Evolutionary conservation across 2,888 invertebrate species (phyloP).

Genomic region (Alloscopus bannaensis): DNA sequence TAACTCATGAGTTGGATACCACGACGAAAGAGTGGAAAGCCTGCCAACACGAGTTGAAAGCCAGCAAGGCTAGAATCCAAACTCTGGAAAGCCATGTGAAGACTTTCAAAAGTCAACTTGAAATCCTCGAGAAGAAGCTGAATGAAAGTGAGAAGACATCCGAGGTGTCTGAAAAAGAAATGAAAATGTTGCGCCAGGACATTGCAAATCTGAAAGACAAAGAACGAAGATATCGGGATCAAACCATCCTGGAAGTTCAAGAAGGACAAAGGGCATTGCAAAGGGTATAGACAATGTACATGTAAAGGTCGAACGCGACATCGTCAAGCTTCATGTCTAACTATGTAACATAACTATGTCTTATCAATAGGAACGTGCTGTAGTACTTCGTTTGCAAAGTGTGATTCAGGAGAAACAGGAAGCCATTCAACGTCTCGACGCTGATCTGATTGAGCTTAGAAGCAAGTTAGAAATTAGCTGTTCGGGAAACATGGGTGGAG

Average conservation of each 20-base stretch:
- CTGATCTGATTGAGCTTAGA: slow-evolving; percentile 50
- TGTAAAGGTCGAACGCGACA: too few species aligned
- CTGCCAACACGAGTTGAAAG: slow-evolving; percentile 74
- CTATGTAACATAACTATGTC: too few species aligned
- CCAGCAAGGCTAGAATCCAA: slow-evolving; percentile 80
- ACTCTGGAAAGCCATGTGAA: slow-evolving; percentile 82
- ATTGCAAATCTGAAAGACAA: slow-evolving; percentile 55
- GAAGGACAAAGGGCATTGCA: slow-evolving; percentile 57
- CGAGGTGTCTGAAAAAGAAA: slow-evolving; percentile 36
- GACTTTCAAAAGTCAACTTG: slow-evolving; percentile 79
- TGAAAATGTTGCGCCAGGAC: slow-evolving; percentile 59
- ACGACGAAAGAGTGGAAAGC: slow-evolving; percentile 80
- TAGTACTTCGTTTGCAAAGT: slow-evolving; percentile 56
- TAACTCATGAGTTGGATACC: slow-evolving; percentile 79
- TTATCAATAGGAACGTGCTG: slow-evolving; percentile 63
- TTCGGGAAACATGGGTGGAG: slow-evolving; percentile 43
- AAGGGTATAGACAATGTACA: slow-evolving; percentile 45
- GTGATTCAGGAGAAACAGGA: slow-evolving; percentile 65
- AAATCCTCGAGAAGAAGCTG: slow-evolving; percentile 80
- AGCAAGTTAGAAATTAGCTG: slow-evolving; percentile 62
- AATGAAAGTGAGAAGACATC: slow-evolving; percentile 79
- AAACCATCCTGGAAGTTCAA: slow-evolving; percentile 59
- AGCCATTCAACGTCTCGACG: slow-evolving; percentile 52
- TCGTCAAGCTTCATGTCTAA: slow-evolving; percentile 9
- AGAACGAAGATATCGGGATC: slow-evolving; percentile 62